These are phyloP conservation scores for Rapana venosa DNA, from an alignment of 2,888 invertebrate species.

Conservation along the genomic window DNA sequence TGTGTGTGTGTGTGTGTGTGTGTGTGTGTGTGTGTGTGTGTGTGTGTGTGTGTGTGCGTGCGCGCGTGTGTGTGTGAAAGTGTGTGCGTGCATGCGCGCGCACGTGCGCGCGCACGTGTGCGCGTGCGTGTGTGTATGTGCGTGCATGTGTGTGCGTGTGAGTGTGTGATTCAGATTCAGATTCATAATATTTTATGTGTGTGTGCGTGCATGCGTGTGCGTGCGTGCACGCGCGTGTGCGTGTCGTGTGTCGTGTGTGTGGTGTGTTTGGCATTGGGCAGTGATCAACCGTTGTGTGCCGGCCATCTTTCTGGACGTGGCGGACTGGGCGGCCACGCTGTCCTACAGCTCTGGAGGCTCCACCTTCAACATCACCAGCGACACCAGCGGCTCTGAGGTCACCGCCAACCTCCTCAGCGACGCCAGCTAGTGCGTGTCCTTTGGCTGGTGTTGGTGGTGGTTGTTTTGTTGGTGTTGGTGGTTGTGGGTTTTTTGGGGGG, in stretches of 20 bases:
- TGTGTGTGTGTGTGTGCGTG: too few species aligned
- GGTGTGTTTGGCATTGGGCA: conserved; percentile 62
- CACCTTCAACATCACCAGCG: conserved; percentile 38
- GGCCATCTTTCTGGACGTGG: conserved; percentile 64
- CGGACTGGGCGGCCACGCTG: conserved; percentile 61
- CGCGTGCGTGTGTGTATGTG: not conserved
- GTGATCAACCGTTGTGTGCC: conserved; percentile 83
- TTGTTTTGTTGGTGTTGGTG: not conserved
- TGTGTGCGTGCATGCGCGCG: too few species aligned
- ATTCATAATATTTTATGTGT: too few species aligned
- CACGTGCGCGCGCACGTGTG: too few species aligned
- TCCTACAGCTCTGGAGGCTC: conserved; percentile 33
- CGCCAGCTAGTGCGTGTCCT: conserved; percentile 41
- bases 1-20: too few species aligned
- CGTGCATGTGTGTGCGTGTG: too few species aligned
- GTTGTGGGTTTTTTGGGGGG: too few species aligned
- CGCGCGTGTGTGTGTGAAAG: too few species aligned
- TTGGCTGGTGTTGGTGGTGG: too few species aligned
- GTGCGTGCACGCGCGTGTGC: too few species aligned
- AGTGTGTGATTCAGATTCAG: not conserved
- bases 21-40: too few species aligned
- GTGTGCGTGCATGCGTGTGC: too few species aligned
- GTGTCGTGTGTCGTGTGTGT: not conserved
- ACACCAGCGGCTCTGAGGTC: conserved; percentile 22
- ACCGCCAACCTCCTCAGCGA: conserved; percentile 44